phyloP scores from a whole-genome alignment of 2,797 vertebrate species.

The Lacerta bilineata region DNA sequence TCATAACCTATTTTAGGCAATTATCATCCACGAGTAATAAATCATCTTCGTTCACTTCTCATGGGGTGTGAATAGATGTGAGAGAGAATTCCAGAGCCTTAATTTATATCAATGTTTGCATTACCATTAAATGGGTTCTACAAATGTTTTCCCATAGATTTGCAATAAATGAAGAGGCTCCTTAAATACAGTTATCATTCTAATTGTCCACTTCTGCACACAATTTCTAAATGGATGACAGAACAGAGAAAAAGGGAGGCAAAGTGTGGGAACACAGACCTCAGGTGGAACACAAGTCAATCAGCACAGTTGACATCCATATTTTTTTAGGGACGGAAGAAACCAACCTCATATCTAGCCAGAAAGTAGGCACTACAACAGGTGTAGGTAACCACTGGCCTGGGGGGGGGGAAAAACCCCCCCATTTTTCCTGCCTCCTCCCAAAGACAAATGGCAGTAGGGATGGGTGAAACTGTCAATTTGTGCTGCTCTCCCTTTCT shows the following conservation, averaged over 20 bases:
- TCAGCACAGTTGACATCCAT: too few relatives aligned
- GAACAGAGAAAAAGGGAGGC: background rate
- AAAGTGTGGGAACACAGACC: background rate
- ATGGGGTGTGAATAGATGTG: constrained; percentile 66
- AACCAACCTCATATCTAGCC: too few relatives aligned
- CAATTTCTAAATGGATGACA: background rate
- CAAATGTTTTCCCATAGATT: constrained; percentile 53
- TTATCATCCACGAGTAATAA: constrained; percentile 80
- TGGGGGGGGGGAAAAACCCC: too few relatives aligned
- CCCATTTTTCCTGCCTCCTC: too few relatives aligned
- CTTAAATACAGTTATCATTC: constrained; percentile 52
- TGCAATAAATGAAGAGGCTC: constrained; percentile 69
- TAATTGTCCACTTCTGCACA: constrained; percentile 59
- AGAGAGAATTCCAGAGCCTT: constrained; percentile 66
- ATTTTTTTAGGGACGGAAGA: too few relatives aligned
- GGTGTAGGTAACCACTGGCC: too few relatives aligned
- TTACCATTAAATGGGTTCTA: constrained; percentile 70
- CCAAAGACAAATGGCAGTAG: too few relatives aligned
- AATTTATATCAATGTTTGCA: constrained; percentile 72
- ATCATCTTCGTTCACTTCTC: constrained; percentile 74
- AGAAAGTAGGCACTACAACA: too few relatives aligned
- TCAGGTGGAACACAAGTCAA: too few relatives aligned
- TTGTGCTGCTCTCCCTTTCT: too few relatives aligned
- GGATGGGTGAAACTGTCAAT: too few relatives aligned
- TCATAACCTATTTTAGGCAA: constrained; percentile 81